Conservation (phyloP, 2,888 invertebrate species). For the Erebia palarica region DNA sequence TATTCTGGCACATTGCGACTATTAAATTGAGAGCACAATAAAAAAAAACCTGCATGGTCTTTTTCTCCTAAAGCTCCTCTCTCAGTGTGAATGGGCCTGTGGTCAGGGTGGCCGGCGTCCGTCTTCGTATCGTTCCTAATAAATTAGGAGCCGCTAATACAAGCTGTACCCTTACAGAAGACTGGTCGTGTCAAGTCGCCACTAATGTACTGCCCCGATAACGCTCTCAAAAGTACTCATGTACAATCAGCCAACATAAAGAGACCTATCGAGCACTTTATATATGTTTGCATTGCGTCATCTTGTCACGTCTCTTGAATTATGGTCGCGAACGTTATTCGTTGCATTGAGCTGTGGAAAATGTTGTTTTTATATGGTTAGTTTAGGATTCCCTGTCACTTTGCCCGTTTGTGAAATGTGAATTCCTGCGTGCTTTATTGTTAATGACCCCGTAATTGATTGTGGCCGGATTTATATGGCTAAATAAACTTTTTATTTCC, state of each 20-base stretch:
- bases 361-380: conserved; percentile 71
- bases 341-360: conserved; percentile 62
- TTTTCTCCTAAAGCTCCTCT: conserved; percentile 53
- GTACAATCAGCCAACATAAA: conserved; percentile 53
- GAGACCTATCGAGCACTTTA: conserved; percentile 44
- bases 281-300: conserved; percentile 38
- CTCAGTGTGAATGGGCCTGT: conserved; percentile 73
- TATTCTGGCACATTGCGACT: too few species aligned
- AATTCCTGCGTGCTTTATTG: conserved; percentile 72
- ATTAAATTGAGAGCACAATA: too few species aligned
- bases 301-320: conserved; percentile 40
- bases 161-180: conserved; percentile 78
- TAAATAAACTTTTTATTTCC: conserved; percentile 47
- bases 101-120: conserved; percentile 79
- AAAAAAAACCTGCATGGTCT: neutral
- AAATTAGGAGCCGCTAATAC: conserved; percentile 81
- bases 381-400: conserved; percentile 68
- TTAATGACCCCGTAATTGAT: conserved; percentile 68
- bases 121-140: conserved; percentile 79
- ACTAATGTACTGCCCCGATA: conserved; percentile 79
- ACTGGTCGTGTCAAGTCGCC: conserved; percentile 76
- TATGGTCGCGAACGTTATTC: conserved; percentile 49
- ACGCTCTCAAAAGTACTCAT: conserved; percentile 76
- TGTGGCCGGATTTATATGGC: conserved; percentile 61
- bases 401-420: conserved; percentile 64